These are phyloP conservation scores for Myxocyprinus asiaticus DNA, from an alignment of 2,113 vertebrate genomes.

Conservation along the genomic window DNA sequence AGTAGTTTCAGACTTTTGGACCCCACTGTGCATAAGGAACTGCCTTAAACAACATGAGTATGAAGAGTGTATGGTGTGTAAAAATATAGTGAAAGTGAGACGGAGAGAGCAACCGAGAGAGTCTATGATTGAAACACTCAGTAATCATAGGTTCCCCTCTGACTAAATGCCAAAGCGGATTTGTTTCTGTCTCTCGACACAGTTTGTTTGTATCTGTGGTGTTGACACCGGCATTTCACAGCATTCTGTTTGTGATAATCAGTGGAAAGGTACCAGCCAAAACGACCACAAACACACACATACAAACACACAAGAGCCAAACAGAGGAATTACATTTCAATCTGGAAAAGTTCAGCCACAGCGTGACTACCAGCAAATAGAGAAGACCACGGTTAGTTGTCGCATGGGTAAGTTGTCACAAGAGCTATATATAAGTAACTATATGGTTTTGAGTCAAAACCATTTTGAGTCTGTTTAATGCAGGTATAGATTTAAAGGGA, in stretches of 20 bases:
- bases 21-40: too few species aligned
- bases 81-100: conserved; percentile 6
- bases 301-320: conserved; percentile 39
- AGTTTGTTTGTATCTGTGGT: conserved; percentile 31
- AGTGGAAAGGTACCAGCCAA: conserved; percentile 39
- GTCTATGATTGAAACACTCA: conserved; percentile 22
- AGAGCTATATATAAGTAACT: too few species aligned
- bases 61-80: too few species aligned
- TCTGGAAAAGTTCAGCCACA: conserved; percentile 35
- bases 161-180: conserved; percentile 46
- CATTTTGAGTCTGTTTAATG: too few species aligned
- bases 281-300: conserved; percentile 21
- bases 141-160: conserved; percentile 49
- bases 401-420: too few species aligned
- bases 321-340: conserved; percentile 35
- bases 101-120: not conserved
- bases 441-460: too few species aligned
- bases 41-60: too few species aligned
- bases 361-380: not conserved
- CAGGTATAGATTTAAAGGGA: too few species aligned
- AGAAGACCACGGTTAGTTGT: too few species aligned
- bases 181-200: conserved; percentile 21
- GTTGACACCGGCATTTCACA: conserved; percentile 29
- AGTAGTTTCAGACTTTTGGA: too few species aligned
- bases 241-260: conserved; percentile 46